A percentile compares a stretch with the other conserved stretches of the same genome.
These are phyloP conservation scores for Copsychus sechellarum DNA, from an alignment of 2,113 vertebrate species.

Conservation along the genomic window DNA sequence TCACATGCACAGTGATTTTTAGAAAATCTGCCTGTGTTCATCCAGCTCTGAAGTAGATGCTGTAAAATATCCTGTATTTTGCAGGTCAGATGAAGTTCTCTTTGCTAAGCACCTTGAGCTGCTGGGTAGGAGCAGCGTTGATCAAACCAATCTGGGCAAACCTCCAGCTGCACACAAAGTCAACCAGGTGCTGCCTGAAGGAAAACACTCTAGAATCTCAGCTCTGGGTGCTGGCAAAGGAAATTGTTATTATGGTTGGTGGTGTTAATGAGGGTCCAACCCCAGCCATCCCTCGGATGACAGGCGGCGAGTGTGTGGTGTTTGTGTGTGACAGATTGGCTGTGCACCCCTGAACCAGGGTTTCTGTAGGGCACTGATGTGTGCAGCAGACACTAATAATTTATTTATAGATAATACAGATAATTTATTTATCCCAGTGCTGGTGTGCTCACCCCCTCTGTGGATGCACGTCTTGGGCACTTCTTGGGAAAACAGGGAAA, in stretches of 20 bases:
- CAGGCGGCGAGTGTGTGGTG: fast-evolving
- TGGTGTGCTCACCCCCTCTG: neutral
- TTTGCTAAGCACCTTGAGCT: neutral
- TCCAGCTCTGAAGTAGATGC: neutral
- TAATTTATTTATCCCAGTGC: neutral
- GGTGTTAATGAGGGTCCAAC: neutral
- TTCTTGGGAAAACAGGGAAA: neutral
- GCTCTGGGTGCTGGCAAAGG: neutral
- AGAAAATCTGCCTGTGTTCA: neutral
- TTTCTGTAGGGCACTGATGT: neutral
- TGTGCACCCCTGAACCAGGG: neutral
- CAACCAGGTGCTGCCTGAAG: neutral
- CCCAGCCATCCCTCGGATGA: neutral
- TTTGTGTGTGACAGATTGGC: neutral
- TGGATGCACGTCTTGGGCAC: neutral
- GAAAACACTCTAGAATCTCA: neutral
- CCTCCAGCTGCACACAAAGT: neutral
- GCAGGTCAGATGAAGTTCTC: neutral
- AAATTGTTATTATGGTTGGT: neutral
- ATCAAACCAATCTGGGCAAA: neutral
- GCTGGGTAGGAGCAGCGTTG: neutral
- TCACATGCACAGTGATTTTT: neutral
- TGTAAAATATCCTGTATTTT: neutral
- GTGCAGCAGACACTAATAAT: neutral
- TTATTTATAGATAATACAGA: too few relatives aligned